Percentiles rank a stretch among this genome's conserved stretches.
Evolutionary conservation across 1,140 invertebrate genomes (phyloP).

Genomic region (Halyomorpha halys): DNA sequence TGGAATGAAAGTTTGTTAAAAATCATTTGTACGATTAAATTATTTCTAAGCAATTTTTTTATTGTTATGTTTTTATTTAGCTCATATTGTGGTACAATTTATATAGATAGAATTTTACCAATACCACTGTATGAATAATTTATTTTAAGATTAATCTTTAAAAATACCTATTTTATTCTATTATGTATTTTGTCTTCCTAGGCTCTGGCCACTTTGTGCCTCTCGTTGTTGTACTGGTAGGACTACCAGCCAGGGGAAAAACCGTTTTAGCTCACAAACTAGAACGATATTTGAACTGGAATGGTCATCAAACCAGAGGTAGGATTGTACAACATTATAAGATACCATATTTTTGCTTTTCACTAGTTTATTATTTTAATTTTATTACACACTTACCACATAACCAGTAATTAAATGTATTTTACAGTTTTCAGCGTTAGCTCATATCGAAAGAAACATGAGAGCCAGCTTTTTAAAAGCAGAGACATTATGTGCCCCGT

Average conservation of each 20-base stretch:
- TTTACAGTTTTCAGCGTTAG: slow-evolving; percentile 74
- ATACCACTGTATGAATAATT: neutral
- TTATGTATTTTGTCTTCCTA: slow-evolving; percentile 19
- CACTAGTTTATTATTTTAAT: slow-evolving; percentile 24
- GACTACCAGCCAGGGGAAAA: slow-evolving; percentile 82
- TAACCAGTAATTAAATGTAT: too few relatives aligned
- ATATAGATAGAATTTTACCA: too few relatives aligned
- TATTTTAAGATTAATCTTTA: neutral
- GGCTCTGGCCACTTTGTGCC: slow-evolving; percentile 49
- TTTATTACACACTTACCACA: too few relatives aligned
- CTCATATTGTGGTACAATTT: too few relatives aligned
- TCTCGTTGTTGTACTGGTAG: slow-evolving; percentile 79
- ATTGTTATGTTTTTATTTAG: too few relatives aligned
- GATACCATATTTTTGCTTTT: too few relatives aligned
- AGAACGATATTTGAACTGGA: slow-evolving; percentile 81
- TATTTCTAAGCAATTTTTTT: too few relatives aligned
- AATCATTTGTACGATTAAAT: too few relatives aligned
- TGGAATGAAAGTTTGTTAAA: too few relatives aligned
- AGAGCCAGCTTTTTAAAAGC: slow-evolving; percentile 73
- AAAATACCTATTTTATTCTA: neutral
- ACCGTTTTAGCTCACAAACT: slow-evolving; percentile 82
- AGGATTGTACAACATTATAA: slow-evolving; percentile 25
- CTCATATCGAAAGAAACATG: slow-evolving; percentile 66
- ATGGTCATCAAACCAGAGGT: slow-evolving; percentile 78
- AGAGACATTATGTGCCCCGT: slow-evolving; percentile 41